Percentiles rank a stretch among this genome's conserved stretches.
Evolutionary conservation across 2,888 invertebrate species (phyloP).

Genomic region (Disparrhopalites patrizii): DNA sequence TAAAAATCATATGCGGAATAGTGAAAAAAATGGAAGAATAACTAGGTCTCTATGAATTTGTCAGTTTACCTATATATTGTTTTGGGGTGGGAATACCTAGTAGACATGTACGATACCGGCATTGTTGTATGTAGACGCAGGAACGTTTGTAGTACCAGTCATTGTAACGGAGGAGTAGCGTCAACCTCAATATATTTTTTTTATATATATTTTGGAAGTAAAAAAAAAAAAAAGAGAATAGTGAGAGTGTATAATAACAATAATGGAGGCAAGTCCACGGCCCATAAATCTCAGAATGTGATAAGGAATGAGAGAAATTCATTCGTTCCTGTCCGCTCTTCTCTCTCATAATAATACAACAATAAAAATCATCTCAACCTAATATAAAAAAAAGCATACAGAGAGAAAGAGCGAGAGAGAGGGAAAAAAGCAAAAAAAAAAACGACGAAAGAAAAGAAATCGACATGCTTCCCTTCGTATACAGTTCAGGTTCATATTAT

Average conservation of each 20-base stretch:
- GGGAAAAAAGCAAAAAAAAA: neutral
- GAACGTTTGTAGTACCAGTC: too few relatives aligned
- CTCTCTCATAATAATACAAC: slow-evolving; percentile 5
- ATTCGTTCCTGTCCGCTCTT: slow-evolving; percentile 6
- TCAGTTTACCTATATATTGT: too few relatives aligned
- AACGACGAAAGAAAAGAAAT: neutral
- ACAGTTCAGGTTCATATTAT: slow-evolving; percentile 45
- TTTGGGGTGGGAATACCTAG: too few relatives aligned
- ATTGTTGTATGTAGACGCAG: too few relatives aligned
- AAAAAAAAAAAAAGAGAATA: too few relatives aligned
- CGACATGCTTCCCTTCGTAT: slow-evolving; percentile 24
- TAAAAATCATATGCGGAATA: too few relatives aligned
- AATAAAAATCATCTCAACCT: neutral
- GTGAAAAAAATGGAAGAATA: neutral
- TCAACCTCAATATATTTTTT: too few relatives aligned
- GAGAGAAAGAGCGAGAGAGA: neutral
- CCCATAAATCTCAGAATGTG: slow-evolving; percentile 17
- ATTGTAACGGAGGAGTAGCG: too few relatives aligned
- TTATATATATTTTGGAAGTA: too few relatives aligned
- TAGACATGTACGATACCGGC: too few relatives aligned
- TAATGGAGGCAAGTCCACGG: slow-evolving; percentile 15
- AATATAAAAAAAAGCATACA: too few relatives aligned
- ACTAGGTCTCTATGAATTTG: neutral
- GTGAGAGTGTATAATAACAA: neutral
- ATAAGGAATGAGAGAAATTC: slow-evolving; percentile 8